Conservation (phyloP, 2,888 invertebrate genomes). For the Alloscopus bannaensis region DNA sequence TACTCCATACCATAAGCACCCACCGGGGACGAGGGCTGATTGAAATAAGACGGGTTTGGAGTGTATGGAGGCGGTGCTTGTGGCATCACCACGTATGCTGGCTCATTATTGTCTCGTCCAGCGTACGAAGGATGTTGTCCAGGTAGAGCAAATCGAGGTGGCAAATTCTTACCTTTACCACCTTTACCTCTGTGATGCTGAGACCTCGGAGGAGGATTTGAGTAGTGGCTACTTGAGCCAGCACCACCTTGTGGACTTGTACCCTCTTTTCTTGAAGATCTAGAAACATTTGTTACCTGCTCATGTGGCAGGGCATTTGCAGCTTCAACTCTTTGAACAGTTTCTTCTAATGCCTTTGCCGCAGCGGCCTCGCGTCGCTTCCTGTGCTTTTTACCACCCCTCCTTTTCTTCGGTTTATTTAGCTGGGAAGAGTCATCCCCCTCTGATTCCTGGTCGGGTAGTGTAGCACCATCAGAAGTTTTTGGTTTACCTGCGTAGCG, state of each 20-base stretch:
- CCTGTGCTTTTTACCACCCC: neutral
- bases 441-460: neutral
- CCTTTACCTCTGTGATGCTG: neutral
- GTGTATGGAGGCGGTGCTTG: conserved; percentile 51
- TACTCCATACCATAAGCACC: neutral
- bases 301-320: too few species aligned
- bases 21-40: conserved; percentile 12
- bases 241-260: neutral
- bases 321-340: too few species aligned
- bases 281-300: too few species aligned
- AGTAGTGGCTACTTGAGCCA: too few species aligned
- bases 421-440: neutral
- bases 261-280: too few species aligned
- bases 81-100: neutral
- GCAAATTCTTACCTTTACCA: neutral
- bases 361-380: neutral
- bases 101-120: neutral
- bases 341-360: too few species aligned
- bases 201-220: neutral
- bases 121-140: neutral
- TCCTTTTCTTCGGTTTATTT: neutral
- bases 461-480: neutral
- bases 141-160: conserved; percentile 5
- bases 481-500: neutral
- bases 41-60: conserved; percentile 27